Base-by-base conservation (phyloP, 1,140 invertebrate genomes). In the Caenorhabditis inopinata region DNA sequence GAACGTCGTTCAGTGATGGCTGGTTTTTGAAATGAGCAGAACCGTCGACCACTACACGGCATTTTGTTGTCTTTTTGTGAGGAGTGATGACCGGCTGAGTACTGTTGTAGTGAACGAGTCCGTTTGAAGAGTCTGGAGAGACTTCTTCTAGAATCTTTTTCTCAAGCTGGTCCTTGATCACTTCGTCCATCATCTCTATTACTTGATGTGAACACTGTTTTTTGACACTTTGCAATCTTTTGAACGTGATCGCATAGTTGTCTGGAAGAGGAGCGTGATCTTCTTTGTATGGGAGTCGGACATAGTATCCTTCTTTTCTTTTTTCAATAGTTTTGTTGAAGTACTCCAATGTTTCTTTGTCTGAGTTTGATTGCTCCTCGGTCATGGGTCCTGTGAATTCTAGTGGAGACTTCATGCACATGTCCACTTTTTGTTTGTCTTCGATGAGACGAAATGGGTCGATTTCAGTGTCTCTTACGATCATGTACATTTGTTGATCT, bases 21-120 rank as follows among this genome's bases (percentile, higher is more conserved):
- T 62, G 48, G 49, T 84, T 85, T 18, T 29, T 74, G 2, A 79
- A 47, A 76, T 88, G 82, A 16, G 78, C 82, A 21, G 88, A 89
- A 0, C 83, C 87, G 78, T 90, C 88, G 74, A 88, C 89, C 4
- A 90, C 89, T 12, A 87, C 83, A 9, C 89, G 82, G 0, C 86
- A 79, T 32, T 58, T 58, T 80, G 89, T 86, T 1, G 88, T 87
- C 0, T 86, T 87, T 18, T 84, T 83, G 0, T 3, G 42, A 14
- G 79, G 84, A 5, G 84, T 38, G 0, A 91, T 88, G 1, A 76
- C 76, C 32, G 90, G 90, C 86, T 91, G 90, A 7, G 90, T 88
- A 12, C 90, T 87, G 89, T 91, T 87, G 87, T 83, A 74, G 18
- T 81, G 23, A 12, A 82, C 25, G 2, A 7, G 9, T 29, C 74